A percentile compares a stretch with the other conserved stretches of the same genome.
phyloP scores from a whole-genome alignment of 2,113 vertebrate genomes.

The Oryzias javanicus region DNA sequence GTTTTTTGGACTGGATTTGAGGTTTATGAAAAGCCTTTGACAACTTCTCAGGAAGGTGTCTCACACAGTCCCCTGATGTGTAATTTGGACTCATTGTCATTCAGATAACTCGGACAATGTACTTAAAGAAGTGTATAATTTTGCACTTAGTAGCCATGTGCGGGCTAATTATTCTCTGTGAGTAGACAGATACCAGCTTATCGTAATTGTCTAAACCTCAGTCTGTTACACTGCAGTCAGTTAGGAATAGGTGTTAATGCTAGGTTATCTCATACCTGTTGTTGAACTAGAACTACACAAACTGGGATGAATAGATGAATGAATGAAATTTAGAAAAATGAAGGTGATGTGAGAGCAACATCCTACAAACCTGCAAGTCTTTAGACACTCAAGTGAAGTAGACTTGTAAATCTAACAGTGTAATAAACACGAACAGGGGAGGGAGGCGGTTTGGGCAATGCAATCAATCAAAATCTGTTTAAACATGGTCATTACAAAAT shows the following conservation, averaged over 20 bases:
- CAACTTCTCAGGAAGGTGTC: conserved; percentile 1
- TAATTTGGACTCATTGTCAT: conserved; percentile 6
- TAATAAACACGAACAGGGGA: background rate
- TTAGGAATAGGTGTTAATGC: background rate
- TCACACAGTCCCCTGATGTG: background rate
- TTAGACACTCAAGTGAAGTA: no score
- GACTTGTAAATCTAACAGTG: no score
- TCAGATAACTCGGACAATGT: conserved; percentile 1
- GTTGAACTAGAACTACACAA: no score
- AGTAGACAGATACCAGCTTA: conserved; percentile 1
- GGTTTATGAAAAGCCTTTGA: conserved; percentile 3
- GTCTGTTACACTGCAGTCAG: conserved; percentile 1
- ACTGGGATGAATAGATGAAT: background rate
- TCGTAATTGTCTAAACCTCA: background rate
- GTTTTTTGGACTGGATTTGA: conserved; percentile 4
- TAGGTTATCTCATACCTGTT: background rate
- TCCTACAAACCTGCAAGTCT: no score
- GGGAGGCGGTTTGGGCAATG: background rate
- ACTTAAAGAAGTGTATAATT: background rate
- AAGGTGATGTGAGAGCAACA: no score
- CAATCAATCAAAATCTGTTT: background rate
- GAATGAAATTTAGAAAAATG: background rate
- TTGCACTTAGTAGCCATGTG: background rate
- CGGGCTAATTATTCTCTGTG: background rate
- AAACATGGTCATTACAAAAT: background rate